Evolutionary conservation across 2,797 vertebrate genomes (phyloP).

Genomic region (Amazona ochrocephala): DNA sequence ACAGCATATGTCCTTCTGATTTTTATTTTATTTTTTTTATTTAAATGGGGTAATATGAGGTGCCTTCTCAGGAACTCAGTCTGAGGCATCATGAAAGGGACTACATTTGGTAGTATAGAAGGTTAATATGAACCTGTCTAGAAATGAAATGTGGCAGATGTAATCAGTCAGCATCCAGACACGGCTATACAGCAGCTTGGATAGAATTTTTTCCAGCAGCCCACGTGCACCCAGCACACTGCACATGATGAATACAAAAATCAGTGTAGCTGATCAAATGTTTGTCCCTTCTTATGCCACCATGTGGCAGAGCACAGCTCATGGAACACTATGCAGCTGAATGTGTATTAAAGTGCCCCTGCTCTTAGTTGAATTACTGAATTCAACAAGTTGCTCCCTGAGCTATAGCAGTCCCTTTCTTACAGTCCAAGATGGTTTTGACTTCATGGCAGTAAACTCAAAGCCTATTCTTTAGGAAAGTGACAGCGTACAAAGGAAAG

Average conservation of each 20-base stretch:
- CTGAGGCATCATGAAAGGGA: background rate
- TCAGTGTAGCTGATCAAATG: background rate
- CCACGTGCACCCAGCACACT: rapidly evolving
- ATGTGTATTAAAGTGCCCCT: background rate
- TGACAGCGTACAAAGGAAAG: background rate
- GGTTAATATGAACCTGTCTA: background rate
- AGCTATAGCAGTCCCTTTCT: background rate
- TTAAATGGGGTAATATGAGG: background rate
- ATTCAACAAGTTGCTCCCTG: background rate
- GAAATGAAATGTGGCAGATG: background rate
- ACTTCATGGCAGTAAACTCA: background rate
- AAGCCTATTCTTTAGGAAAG: background rate
- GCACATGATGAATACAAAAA: background rate
- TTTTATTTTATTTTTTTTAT: background rate
- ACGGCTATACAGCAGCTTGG: rapidly evolving
- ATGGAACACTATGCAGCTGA: background rate
- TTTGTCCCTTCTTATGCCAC: background rate
- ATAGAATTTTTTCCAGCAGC: background rate
- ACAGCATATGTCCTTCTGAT: background rate
- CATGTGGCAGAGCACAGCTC: background rate
- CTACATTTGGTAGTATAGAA: background rate
- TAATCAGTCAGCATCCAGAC: background rate
- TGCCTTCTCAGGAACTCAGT: background rate
- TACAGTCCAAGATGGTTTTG: background rate
- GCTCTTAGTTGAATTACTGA: background rate